phyloP scores from a whole-genome alignment of 2,888 invertebrate species.

The Cabera pusaria region DNA sequence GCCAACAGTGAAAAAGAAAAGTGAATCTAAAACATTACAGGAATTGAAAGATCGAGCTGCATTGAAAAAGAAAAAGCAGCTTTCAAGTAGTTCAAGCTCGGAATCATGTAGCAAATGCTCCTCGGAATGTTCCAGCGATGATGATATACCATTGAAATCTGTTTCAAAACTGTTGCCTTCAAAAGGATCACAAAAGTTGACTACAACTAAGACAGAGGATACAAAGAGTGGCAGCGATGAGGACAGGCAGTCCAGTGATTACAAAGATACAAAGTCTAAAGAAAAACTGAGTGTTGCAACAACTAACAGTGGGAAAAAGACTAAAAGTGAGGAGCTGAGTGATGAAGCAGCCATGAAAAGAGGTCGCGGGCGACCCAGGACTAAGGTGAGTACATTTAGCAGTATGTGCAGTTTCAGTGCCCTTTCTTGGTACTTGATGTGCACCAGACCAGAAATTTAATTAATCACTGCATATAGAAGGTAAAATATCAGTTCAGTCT shows the following conservation, averaged over 20 bases:
- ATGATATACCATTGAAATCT: conserved; percentile 70
- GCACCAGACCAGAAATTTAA: too few species aligned
- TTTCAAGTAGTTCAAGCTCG: conserved; percentile 74
- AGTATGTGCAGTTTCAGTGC: too few species aligned
- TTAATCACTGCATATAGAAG: too few species aligned
- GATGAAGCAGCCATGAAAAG: conserved; percentile 53
- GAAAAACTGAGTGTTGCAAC: conserved; percentile 61
- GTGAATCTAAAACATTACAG: conserved; percentile 44
- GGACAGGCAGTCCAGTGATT: conserved; percentile 49
- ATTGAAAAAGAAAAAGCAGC: conserved; percentile 54
- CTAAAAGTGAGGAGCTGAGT: conserved; percentile 60
- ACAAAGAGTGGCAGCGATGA: conserved; percentile 65
- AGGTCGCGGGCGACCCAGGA: conserved; percentile 63
- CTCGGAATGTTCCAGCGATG: conserved; percentile 72
- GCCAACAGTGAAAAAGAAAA: conserved; percentile 65
- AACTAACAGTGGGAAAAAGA: conserved; percentile 58
- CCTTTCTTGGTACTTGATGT: too few species aligned
- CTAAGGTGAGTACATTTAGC: conserved; percentile 74
- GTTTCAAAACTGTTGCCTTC: conserved; percentile 63
- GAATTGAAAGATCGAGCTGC: conserved; percentile 39
- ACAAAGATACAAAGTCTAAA: conserved; percentile 60
- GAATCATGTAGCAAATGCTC: conserved; percentile 79
- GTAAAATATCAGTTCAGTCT: too few species aligned
- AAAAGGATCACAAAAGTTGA: conserved; percentile 55
- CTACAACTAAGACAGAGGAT: conserved; percentile 36